Conservation (phyloP, 2,888 invertebrate species). For the Aquatica leii region DNA sequence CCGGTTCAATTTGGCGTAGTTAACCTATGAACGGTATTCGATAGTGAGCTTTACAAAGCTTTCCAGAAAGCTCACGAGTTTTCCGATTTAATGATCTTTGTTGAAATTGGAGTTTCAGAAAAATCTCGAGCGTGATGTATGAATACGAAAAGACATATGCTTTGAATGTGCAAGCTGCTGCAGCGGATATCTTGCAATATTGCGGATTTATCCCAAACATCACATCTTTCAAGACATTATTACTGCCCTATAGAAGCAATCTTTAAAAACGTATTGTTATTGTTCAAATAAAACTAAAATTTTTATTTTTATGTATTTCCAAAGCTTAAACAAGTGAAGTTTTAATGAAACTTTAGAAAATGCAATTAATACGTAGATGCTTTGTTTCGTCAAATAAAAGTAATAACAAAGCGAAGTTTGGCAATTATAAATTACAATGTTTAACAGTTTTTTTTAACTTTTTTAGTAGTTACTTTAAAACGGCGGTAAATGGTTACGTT, state of each 20-base stretch:
- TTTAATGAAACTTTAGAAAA: too few species aligned
- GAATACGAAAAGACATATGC: slow-evolving; percentile 53
- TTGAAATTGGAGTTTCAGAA: slow-evolving; percentile 50
- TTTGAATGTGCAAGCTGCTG: slow-evolving; percentile 40
- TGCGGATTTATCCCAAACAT: slow-evolving; percentile 21
- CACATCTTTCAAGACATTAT: slow-evolving; percentile 22
- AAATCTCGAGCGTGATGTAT: slow-evolving; percentile 50
- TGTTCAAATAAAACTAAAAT: background rate
- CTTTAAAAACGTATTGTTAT: slow-evolving; percentile 17
- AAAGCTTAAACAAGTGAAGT: too few species aligned
- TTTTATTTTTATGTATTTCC: too few species aligned
- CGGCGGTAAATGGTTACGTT: too few species aligned
- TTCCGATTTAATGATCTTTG: slow-evolving; percentile 48
- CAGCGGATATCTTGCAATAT: slow-evolving; percentile 44
- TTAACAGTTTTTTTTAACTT: too few species aligned
- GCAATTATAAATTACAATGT: too few species aligned
- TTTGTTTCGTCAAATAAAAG: too few species aligned
- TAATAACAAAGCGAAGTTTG: too few species aligned
- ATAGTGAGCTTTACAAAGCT: slow-evolving; percentile 42
- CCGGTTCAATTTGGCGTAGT: slow-evolving; percentile 55
- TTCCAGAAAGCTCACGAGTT: slow-evolving; percentile 37
- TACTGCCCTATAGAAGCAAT: slow-evolving; percentile 13
- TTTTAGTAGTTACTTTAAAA: too few species aligned
- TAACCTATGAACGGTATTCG: slow-evolving; percentile 49
- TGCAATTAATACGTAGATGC: too few species aligned